Evolutionary conservation across 2,113 vertebrate genomes (phyloP).

Genomic region (Apteryx mantelli): DNA sequence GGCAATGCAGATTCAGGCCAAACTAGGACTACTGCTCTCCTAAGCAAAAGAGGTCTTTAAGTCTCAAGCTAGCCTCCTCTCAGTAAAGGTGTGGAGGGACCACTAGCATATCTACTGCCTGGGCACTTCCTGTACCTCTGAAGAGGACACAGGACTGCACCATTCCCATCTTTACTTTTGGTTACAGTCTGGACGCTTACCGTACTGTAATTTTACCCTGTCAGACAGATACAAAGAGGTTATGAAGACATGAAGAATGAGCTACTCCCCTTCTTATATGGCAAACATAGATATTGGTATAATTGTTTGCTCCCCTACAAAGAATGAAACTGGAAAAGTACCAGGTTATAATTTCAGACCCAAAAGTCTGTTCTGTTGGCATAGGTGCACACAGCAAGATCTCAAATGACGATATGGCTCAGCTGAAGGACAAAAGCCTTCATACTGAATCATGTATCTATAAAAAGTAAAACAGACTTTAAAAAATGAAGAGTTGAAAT

Average conservation of each 20-base stretch:
- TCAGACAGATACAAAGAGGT: background rate
- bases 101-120: background rate
- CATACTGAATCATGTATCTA: background rate
- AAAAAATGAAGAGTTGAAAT: background rate
- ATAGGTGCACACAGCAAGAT: background rate
- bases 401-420: background rate
- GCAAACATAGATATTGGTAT: background rate
- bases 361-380: background rate
- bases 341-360: background rate
- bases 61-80: background rate
- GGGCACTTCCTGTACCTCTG: accelerated
- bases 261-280: background rate
- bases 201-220: background rate
- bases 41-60: background rate
- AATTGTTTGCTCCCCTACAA: background rate
- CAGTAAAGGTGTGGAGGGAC: background rate
- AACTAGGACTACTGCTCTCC: background rate
- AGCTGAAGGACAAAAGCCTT: background rate
- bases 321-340: background rate
- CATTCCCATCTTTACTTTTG: background rate
- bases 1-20: background rate
- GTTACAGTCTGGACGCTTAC: background rate
- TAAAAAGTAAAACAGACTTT: background rate
- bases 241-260: background rate
- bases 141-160: background rate